Base-by-base conservation (phyloP, 2,113 vertebrate species). In the Engraulis encrasicolus region DNA sequence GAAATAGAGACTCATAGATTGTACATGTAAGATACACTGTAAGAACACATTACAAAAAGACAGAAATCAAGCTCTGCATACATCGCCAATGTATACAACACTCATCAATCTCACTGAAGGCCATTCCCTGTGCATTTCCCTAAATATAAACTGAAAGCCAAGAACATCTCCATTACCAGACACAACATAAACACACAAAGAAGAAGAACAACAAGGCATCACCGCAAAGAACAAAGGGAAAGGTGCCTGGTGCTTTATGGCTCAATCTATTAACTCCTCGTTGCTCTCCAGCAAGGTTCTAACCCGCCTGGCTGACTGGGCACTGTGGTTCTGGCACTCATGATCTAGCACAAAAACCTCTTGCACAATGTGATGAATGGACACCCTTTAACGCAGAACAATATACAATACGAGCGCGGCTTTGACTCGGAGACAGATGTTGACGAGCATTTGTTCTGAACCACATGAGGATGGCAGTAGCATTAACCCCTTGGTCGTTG, bases 281-380 rank as follows among this genome's bases (percentile, higher is more conserved):
- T 85, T 80, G 81, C 71, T 82, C 84, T 87, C 85, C 85, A 85
- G 81, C 82, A 82, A 38, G 80, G 84, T 82, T 87, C 81, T n/a
- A n/a, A 87, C 66, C 84, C 38, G 88, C 87, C 92, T 87, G 88
- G 87, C 87, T 40, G 58, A 49, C 79, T 81, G 66, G n/a, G 27
- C 31, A 74, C 23, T 27, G 40, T 89, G 85, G 90, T 90, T 34
- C 66, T 66, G 58, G 23, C 23, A 7, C 6, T 23, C 1, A 9
- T 27, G 23, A 66, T 74, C 66, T 74, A 12, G n/a, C 4, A 31
- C 27, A 74, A 15, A 23, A 74, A 14, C 66, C 52, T 31, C 66
- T 45, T 31, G 82, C 91, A 85, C 89, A 92, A n/a, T 87, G 89
- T 91, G 91, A 94, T 94, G 91, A 89, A 92, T 92, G 89, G 91